These are phyloP conservation scores for Tragelaphus scriptus DNA, from an alignment of 2,113 vertebrate species.

Conservation along the genomic window DNA sequence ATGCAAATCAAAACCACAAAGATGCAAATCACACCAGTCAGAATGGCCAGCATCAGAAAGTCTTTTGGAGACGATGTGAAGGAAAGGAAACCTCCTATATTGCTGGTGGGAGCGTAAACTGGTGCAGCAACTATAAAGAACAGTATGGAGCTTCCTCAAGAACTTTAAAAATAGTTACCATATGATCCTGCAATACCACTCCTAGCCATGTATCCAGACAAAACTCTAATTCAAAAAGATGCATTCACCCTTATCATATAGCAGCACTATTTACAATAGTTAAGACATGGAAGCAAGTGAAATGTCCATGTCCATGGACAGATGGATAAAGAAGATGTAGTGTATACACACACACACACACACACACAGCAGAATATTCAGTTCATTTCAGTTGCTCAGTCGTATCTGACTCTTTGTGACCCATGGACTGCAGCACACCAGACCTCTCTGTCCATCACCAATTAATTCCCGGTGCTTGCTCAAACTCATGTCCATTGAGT, in stretches of 20 bases:
- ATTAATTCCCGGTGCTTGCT: accelerated
- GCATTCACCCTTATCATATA: neutral
- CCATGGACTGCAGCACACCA: neutral
- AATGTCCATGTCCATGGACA: neutral
- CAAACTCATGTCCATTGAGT: neutral
- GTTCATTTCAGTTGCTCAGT: neutral
- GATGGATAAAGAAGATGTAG: neutral
- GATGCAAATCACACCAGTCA: neutral
- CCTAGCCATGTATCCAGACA: neutral
- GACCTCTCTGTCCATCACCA: neutral
- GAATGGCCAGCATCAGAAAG: neutral
- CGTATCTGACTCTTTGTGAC: neutral
- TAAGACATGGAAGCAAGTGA: neutral
- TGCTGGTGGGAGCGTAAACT: neutral
- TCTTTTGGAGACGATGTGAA: neutral
- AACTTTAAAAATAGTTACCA: neutral
- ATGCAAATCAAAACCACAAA: neutral
- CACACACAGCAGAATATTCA: neutral
- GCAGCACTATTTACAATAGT: neutral
- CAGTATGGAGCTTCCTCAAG: neutral
- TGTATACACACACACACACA: neutral
- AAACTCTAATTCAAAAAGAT: neutral
- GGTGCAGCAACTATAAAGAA: neutral
- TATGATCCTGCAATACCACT: neutral
- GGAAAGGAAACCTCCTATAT: neutral